These are phyloP conservation scores for Pristionchus pacificus DNA, from an alignment of 1,140 invertebrate species.

Conservation along the genomic window DNA sequence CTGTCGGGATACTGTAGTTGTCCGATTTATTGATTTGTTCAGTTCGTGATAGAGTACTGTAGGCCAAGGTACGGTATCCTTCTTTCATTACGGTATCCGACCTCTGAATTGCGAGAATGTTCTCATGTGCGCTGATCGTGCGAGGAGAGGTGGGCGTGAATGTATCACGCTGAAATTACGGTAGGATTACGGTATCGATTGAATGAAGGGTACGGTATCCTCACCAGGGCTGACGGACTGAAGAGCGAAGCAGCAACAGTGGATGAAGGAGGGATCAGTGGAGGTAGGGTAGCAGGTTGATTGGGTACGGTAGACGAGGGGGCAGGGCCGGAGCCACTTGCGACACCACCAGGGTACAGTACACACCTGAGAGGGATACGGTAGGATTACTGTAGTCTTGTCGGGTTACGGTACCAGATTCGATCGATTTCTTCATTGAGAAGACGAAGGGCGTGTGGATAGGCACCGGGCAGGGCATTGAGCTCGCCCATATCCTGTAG, in stretches of 20 bases:
- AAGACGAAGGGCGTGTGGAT: background rate
- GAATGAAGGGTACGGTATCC: background rate
- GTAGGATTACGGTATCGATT: too few relatives aligned
- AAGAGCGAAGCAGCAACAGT: too few relatives aligned
- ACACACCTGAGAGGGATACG: background rate
- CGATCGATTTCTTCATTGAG: constrained; percentile 1
- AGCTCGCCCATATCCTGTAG: background rate
- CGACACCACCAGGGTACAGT: background rate
- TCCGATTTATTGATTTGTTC: background rate
- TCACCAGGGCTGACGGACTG: background rate
- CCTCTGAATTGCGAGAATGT: too few relatives aligned
- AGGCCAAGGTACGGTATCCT: background rate
- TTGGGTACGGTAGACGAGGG: too few relatives aligned
- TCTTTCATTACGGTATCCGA: background rate
- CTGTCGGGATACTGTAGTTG: background rate
- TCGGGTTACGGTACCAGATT: too few relatives aligned
- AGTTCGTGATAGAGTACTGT: background rate
- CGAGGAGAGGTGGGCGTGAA: too few relatives aligned
- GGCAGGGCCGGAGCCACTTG: too few relatives aligned
- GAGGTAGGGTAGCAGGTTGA: too few relatives aligned
- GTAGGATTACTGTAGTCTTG: too few relatives aligned
- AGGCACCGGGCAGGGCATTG: background rate
- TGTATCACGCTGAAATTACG: too few relatives aligned
- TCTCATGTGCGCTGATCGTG: too few relatives aligned
- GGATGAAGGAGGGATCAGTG: too few relatives aligned